Conservation (phyloP, 2,888 invertebrate genomes). For the Boloria selene region DNA sequence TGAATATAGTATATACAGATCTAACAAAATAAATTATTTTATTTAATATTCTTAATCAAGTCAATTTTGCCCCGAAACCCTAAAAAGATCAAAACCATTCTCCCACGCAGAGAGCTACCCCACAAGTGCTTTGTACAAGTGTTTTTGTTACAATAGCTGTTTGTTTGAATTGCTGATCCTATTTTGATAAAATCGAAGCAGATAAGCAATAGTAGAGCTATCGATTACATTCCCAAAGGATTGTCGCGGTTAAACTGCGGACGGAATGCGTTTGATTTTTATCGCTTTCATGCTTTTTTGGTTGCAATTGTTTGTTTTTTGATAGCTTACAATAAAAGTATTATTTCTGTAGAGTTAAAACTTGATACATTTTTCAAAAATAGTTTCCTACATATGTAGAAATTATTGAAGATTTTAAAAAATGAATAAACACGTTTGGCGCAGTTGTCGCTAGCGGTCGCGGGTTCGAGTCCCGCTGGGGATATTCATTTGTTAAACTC, state of each 20-base stretch:
- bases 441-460: too few relatives aligned
- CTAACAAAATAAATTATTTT: too few relatives aligned
- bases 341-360: too few relatives aligned
- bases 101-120: conserved; percentile 40
- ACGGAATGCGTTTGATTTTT: conserved; percentile 21
- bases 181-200: conserved; percentile 29
- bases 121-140: conserved; percentile 38
- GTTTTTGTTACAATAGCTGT: conserved; percentile 35
- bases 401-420: too few relatives aligned
- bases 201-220: conserved; percentile 17
- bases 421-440: too few relatives aligned
- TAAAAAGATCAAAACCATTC: conserved; percentile 31
- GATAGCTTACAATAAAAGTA: neutral
- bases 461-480: too few relatives aligned
- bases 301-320: conserved; percentile 11
- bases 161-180: conserved; percentile 24
- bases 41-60: too few relatives aligned
- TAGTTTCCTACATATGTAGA: too few relatives aligned
- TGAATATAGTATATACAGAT: too few relatives aligned
- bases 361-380: neutral
- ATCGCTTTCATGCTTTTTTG: conserved; percentile 20
- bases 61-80: neutral
- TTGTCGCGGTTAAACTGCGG: conserved; percentile 24
- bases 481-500: too few relatives aligned
- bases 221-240: conserved; percentile 27